Evolutionary conservation across 2,888 invertebrate species (phyloP).

Genomic region (Spilarctia lutea): DNA sequence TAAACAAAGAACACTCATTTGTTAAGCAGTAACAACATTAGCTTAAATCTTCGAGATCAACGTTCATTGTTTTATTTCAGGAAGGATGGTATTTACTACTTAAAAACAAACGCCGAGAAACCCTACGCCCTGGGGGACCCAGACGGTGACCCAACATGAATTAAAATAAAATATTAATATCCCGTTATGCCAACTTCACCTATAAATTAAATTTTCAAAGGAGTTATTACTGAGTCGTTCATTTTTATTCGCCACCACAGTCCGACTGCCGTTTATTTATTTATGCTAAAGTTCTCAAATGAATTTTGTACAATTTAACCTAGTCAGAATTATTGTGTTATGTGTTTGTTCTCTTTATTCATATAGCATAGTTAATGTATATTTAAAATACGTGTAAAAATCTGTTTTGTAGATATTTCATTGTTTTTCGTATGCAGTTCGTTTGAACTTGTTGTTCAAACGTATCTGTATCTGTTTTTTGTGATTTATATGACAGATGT

Average conservation of each 20-base stretch:
- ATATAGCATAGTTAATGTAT: neutral
- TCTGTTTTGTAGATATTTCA: neutral
- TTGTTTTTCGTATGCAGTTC: neutral
- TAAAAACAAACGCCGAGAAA: conserved; percentile 82
- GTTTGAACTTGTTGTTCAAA: neutral
- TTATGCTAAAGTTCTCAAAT: conserved; percentile 22
- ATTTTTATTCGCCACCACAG: conserved; percentile 55
- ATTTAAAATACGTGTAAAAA: neutral
- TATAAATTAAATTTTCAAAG: conserved; percentile 72
- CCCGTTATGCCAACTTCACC: conserved; percentile 68
- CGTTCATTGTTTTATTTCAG: conserved; percentile 77
- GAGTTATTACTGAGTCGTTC: conserved; percentile 60
- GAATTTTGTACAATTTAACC: conserved; percentile 27
- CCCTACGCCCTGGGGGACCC: conserved; percentile 82
- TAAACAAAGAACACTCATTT: conserved; percentile 72
- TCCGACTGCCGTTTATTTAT: conserved; percentile 45
- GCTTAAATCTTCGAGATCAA: conserved; percentile 70
- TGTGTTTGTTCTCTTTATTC: neutral
- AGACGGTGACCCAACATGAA: conserved; percentile 51
- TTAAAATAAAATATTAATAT: conserved; percentile 68
- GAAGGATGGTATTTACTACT: conserved; percentile 86
- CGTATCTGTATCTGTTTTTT: neutral
- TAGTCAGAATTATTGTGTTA: conserved; percentile 1
- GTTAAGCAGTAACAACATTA: conserved; percentile 64
- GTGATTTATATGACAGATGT: neutral